phyloP scores from a whole-genome alignment of 2,113 vertebrate species.

The Microcebus jonahi region DNA sequence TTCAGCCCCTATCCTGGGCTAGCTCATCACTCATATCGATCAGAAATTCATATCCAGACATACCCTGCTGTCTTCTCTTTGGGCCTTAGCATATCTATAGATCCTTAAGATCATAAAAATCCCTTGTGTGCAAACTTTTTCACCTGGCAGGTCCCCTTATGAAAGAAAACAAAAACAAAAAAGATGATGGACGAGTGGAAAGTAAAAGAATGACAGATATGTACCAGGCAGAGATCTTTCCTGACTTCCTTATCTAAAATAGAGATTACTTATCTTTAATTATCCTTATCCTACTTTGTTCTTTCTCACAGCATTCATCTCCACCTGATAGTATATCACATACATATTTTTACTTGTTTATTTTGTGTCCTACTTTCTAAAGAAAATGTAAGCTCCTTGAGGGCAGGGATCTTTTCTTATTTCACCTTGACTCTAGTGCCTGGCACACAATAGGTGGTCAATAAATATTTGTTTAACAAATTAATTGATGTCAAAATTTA shows the following conservation, averaged over 20 bases:
- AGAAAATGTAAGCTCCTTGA: constrained; percentile 29
- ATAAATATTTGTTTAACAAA: constrained; percentile 39
- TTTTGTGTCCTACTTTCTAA: neutral
- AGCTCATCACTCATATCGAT: neutral
- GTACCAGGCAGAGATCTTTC: neutral
- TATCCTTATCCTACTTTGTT: constrained; percentile 27
- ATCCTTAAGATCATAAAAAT: neutral
- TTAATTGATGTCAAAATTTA: neutral
- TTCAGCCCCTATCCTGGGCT: neutral
- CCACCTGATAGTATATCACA: neutral
- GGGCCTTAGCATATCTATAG: neutral
- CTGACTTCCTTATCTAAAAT: neutral
- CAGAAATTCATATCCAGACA: constrained; percentile 36
- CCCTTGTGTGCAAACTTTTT: constrained; percentile 24
- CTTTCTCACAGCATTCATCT: constrained; percentile 2
- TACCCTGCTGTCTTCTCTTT: neutral
- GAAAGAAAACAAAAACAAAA: constrained; percentile 38
- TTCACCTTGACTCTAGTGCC: neutral
- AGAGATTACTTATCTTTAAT: constrained; percentile 32
- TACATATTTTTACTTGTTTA: neutral
- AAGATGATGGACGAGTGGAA: neutral
- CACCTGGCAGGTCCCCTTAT: neutral
- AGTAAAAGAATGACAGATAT: constrained; percentile 22
- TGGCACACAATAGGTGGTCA: neutral
- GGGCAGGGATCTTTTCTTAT: neutral